These are phyloP conservation scores for Anoncus sp. DNA, from an alignment of 2,888 invertebrate species.

Conservation along the genomic window DNA sequence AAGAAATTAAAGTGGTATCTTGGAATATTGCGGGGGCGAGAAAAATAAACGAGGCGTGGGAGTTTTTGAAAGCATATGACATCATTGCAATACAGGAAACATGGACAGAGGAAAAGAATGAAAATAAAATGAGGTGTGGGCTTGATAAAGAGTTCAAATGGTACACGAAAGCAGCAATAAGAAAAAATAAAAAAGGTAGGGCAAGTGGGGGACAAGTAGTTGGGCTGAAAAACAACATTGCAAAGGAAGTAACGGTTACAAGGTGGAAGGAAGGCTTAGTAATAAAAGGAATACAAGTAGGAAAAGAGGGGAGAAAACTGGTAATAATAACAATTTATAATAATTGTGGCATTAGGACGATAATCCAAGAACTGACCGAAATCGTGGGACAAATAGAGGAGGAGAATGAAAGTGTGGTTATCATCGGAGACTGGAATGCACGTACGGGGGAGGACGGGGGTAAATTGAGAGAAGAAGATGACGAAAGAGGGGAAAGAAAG, in stretches of 20 bases:
- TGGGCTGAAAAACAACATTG: constrained; percentile 30
- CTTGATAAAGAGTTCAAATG: constrained; percentile 44
- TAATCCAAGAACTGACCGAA: constrained; percentile 6
- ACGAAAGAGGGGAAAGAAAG: neutral
- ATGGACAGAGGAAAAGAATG: constrained; percentile 53
- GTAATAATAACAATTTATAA: constrained; percentile 41
- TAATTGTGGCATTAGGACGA: constrained; percentile 30
- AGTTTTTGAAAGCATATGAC: constrained; percentile 12
- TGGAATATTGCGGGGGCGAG: constrained; percentile 54
- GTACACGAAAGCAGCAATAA: constrained; percentile 45
- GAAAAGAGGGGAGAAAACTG: neutral
- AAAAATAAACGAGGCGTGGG: constrained; percentile 30
- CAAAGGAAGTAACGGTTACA: neutral
- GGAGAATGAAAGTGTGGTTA: constrained; percentile 10
- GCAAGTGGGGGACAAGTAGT: constrained; percentile 48
- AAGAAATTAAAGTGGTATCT: constrained; percentile 1
- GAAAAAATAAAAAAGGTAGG: constrained; percentile 43
- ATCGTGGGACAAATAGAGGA: constrained; percentile 4
- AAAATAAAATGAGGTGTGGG: constrained; percentile 9
- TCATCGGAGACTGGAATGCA: constrained; percentile 50
- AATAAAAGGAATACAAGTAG: constrained; percentile 19
- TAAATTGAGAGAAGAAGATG: neutral
- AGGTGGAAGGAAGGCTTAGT: constrained; percentile 39
- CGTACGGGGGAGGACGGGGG: constrained; percentile 22
- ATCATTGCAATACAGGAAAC: constrained; percentile 18